Percentiles rank a stretch among this genome's conserved stretches.
Evolutionary conservation across 2,888 invertebrate genomes (phyloP).

Genomic region (Agonopterix arenella): DNA sequence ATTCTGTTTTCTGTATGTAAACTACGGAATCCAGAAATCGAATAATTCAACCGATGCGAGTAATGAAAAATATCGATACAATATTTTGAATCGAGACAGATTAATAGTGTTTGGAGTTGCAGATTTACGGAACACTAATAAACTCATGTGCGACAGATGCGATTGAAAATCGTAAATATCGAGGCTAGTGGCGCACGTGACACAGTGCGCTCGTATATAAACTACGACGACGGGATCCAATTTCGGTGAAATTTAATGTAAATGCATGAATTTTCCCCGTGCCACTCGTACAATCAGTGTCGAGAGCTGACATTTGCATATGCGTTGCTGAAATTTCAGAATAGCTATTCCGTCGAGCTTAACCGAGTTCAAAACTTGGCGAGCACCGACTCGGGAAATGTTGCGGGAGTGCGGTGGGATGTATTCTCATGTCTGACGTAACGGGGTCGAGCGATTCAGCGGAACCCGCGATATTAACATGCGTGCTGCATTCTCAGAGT

Average conservation of each 20-base stretch:
- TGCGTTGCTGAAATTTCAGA: slow-evolving; percentile 71
- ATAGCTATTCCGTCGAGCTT: slow-evolving; percentile 65
- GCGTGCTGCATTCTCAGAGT: slow-evolving; percentile 30
- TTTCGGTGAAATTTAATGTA: slow-evolving; percentile 73
- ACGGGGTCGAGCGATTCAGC: slow-evolving; percentile 30
- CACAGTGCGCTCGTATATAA: slow-evolving; percentile 57
- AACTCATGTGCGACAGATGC: slow-evolving; percentile 40
- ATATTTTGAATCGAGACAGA: not conserved
- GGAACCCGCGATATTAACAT: slow-evolving; percentile 38
- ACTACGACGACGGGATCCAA: slow-evolving; percentile 62
- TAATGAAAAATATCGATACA: too few species aligned
- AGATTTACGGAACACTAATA: slow-evolving; percentile 6
- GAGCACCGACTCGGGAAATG: slow-evolving; percentile 49
- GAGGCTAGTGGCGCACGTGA: slow-evolving; percentile 44
- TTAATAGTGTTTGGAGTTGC: not conserved
- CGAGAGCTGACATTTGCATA: slow-evolving; percentile 75
- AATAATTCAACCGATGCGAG: too few species aligned
- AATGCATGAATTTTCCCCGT: slow-evolving; percentile 73
- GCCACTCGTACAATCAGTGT: slow-evolving; percentile 75
- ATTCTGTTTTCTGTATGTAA: too few species aligned
- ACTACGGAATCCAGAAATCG: too few species aligned
- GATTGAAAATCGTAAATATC: slow-evolving; percentile 70
- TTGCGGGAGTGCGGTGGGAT: slow-evolving; percentile 45
- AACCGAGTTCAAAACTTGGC: slow-evolving; percentile 69
- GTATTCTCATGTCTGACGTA: slow-evolving; percentile 48